Evolutionary conservation across 2,113 vertebrate genomes (phyloP).

Genomic region (Ceyx cyanopectus): DNA sequence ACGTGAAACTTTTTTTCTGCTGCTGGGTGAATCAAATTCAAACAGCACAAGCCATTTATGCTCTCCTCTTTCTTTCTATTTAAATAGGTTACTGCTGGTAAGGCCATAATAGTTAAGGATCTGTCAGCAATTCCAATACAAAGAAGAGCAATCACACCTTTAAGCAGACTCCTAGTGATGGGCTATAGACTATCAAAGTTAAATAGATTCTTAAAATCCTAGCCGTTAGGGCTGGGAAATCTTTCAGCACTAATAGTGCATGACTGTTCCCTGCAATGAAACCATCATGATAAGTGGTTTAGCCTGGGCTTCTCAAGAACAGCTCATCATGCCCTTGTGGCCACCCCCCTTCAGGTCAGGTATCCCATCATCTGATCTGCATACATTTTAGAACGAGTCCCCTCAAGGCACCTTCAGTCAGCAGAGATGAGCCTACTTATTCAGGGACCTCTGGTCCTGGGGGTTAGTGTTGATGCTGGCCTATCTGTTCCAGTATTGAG

Average conservation of each 20-base stretch:
- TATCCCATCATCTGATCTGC: neutral
- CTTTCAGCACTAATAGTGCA: conserved; percentile 71
- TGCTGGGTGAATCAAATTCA: conserved; percentile 59
- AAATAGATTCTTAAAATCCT: conserved; percentile 70
- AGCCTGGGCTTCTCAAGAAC: neutral
- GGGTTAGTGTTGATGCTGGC: neutral
- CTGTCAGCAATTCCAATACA: conserved; percentile 72
- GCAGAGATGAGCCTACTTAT: neutral
- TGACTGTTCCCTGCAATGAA: conserved; percentile 61
- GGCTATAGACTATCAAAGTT: conserved; percentile 69
- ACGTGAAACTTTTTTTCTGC: conserved; percentile 28
- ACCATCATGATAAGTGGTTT: conserved; percentile 49
- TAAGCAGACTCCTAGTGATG: conserved; percentile 60
- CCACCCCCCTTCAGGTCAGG: neutral
- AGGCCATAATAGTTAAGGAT: conserved; percentile 67
- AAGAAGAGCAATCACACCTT: conserved; percentile 70
- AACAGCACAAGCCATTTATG: conserved; percentile 44
- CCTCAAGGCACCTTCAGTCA: neutral
- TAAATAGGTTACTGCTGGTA: conserved; percentile 70
- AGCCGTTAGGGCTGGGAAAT: conserved; percentile 63
- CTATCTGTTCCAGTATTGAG: neutral
- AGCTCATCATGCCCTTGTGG: conserved; percentile 44
- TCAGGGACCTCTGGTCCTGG: neutral
- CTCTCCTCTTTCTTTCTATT: conserved; percentile 52
- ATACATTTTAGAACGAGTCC: neutral